phyloP scores from a whole-genome alignment of 2,797 vertebrate species.

The Aythya fuligula region DNA sequence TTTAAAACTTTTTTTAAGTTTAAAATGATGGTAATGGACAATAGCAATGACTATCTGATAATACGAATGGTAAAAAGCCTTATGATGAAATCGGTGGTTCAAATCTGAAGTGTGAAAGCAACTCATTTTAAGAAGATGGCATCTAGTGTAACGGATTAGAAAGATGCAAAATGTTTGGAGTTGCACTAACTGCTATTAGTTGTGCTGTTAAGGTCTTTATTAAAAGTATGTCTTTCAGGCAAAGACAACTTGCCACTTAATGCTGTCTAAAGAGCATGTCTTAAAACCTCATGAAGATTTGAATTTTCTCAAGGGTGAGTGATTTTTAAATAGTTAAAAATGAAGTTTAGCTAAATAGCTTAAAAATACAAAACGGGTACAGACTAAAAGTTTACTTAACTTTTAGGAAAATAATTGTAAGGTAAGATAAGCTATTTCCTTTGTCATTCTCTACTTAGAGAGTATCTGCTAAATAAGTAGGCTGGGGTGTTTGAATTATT shows the following conservation, averaged over 20 bases:
- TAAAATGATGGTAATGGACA: not conserved
- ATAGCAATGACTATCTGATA: not conserved
- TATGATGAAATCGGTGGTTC: not conserved
- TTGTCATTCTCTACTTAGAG: not conserved
- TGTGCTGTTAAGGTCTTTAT: not conserved
- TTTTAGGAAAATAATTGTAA: not conserved
- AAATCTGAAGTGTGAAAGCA: not conserved
- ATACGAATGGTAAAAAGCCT: not conserved
- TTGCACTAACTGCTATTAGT: not conserved
- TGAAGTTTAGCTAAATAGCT: not conserved
- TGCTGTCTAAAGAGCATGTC: not conserved
- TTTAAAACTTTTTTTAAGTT: not conserved
- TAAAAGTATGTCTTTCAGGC: not conserved
- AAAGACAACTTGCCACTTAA: not conserved
- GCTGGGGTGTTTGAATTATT: not conserved
- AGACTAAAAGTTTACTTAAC: not conserved
- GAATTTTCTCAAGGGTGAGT: not conserved
- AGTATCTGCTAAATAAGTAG: not conserved
- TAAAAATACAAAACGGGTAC: not conserved
- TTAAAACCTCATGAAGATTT: not conserved
- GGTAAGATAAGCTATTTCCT: not conserved
- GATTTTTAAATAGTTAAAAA: not conserved
- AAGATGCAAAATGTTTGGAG: not conserved
- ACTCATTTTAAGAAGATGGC: not conserved
- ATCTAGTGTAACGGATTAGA: not conserved